phyloP scores from a whole-genome alignment of 2,888 invertebrate genomes.

The Microplitis manilae region DNA sequence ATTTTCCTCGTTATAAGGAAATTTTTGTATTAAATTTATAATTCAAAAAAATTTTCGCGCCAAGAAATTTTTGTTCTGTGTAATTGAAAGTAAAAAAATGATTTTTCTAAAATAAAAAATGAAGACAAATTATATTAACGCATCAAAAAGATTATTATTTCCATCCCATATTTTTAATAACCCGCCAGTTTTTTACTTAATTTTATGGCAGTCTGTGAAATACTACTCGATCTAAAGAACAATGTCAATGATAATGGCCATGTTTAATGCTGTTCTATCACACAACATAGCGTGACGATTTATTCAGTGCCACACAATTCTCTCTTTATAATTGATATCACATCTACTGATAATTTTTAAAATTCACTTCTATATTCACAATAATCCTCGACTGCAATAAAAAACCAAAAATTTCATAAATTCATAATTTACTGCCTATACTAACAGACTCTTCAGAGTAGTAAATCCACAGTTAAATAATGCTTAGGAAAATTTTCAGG shows the following conservation, averaged over 20 bases:
- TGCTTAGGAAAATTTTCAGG: no score
- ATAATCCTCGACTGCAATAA: background rate
- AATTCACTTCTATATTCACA: slow-evolving; percentile 2
- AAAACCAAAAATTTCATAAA: no score
- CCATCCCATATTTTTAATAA: background rate
- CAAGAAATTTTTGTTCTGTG: no score
- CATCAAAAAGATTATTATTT: background rate
- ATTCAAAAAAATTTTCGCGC: no score
- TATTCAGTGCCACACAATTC: slow-evolving; percentile 26
- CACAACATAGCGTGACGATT: slow-evolving; percentile 62
- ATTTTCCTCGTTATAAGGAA: no score
- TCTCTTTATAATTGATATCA: background rate
- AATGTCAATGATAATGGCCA: slow-evolving; percentile 22
- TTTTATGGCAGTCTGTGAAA: slow-evolving; percentile 5
- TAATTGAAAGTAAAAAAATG: no score
- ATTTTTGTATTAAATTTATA: no score
- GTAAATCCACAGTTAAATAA: no score
- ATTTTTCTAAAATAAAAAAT: no score
- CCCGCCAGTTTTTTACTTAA: background rate
- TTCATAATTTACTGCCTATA: no score
- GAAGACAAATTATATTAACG: no score
- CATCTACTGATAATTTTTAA: background rate
- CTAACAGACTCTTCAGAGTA: no score
- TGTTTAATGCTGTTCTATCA: slow-evolving; percentile 59
- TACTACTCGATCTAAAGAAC: background rate